Evolutionary conservation across 2,113 vertebrate species (phyloP).

Genomic region (Brachypteracias leptosomus): DNA sequence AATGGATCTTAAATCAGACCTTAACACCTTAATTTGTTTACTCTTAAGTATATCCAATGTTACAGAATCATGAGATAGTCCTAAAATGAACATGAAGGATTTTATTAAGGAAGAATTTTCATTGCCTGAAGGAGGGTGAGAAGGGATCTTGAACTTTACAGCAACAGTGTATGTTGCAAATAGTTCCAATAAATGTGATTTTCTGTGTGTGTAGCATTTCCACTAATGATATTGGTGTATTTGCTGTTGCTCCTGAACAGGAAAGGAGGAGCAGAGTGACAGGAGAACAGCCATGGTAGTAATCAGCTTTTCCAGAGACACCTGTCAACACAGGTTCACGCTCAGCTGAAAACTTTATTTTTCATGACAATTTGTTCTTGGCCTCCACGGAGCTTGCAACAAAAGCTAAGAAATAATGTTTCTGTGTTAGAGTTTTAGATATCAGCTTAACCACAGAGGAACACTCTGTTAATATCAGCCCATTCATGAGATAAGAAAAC

Average conservation of each 20-base stretch:
- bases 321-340: background rate
- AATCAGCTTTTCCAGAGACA: accelerated
- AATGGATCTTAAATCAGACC: background rate
- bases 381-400: background rate
- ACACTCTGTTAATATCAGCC: background rate
- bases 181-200: background rate
- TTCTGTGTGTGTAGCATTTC: background rate
- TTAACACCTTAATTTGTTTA: background rate
- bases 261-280: background rate
- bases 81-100: background rate
- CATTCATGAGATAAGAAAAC: background rate
- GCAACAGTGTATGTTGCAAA: background rate
- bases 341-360: background rate
- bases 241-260: background rate
- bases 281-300: background rate
- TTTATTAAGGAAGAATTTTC: background rate
- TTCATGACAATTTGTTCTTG: background rate
- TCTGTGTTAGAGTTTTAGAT: background rate
- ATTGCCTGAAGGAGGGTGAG: background rate
- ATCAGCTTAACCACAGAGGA: background rate
- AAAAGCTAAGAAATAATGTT: background rate
- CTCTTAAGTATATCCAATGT: background rate
- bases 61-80: background rate
- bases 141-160: background rate
- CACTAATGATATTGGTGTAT: background rate